A percentile compares a stretch with the other conserved stretches of the same genome.
Evolutionary conservation across 2,888 invertebrate species (phyloP).

Genomic region (Lapara coniferarum): DNA sequence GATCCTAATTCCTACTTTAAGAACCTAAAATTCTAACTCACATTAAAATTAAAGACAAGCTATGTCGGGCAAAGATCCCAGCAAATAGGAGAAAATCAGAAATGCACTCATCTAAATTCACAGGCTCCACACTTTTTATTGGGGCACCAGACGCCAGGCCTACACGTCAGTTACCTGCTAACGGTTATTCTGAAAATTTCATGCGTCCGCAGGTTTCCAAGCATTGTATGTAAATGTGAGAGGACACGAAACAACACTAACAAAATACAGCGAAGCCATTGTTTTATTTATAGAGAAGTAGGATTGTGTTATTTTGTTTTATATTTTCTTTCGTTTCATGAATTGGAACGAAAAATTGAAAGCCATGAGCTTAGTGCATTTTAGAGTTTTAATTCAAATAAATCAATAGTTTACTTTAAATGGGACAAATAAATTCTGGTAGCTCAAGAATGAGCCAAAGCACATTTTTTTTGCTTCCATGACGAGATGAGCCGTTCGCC

Average conservation of each 20-base stretch:
- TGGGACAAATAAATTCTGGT: too few relatives aligned
- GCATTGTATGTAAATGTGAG: conserved; percentile 48
- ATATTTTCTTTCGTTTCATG: not conserved
- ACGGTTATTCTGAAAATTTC: conserved; percentile 49
- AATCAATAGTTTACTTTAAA: too few relatives aligned
- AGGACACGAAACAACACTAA: conserved; percentile 26
- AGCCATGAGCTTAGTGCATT: too few relatives aligned
- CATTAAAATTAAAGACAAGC: not conserved
- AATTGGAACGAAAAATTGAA: not conserved
- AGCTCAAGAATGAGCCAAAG: too few relatives aligned
- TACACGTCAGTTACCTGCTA: conserved; percentile 22
- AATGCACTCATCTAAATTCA: conserved; percentile 28
- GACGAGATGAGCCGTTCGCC: too few relatives aligned
- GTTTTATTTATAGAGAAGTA: not conserved
- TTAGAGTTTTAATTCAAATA: too few relatives aligned
- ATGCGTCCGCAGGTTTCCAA: conserved; percentile 48
- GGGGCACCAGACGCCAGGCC: not conserved
- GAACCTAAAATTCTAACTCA: not conserved
- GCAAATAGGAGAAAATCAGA: not conserved
- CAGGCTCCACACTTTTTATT: not conserved
- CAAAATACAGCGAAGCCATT: not conserved
- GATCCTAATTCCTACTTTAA: not conserved
- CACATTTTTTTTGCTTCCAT: too few relatives aligned
- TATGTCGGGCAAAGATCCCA: not conserved
- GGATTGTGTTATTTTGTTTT: not conserved